phyloP scores from a whole-genome alignment of 2,113 vertebrate genomes.

The Lepisosteus oculatus region DNA sequence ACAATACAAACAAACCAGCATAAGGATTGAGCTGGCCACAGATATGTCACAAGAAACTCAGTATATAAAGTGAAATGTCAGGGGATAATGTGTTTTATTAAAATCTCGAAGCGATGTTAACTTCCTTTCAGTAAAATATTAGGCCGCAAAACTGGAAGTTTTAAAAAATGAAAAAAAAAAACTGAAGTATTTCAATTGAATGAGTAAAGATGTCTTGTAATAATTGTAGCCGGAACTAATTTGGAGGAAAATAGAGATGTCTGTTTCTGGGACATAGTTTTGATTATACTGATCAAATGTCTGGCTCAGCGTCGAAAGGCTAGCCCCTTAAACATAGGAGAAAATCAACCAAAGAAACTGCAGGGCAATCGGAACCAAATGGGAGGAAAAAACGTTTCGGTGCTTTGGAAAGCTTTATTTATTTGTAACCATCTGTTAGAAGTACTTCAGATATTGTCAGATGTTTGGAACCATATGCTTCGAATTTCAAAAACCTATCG shows the following conservation, averaged over 20 bases:
- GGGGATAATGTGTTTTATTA: conserved; percentile 29
- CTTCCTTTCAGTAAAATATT: conserved; percentile 31
- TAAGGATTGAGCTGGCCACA: conserved; percentile 36
- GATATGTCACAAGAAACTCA: conserved; percentile 45
- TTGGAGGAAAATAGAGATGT: conserved; percentile 1
- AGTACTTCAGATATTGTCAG: no score
- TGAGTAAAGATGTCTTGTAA: conserved; percentile 9
- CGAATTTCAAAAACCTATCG: no score
- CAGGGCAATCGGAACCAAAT: no score
- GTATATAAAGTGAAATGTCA: conserved; percentile 34
- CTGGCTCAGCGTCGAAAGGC: no score
- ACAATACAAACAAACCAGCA: conserved; percentile 62
- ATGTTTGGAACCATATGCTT: no score
- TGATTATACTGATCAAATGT: conserved; percentile 18
- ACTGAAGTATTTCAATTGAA: background rate
- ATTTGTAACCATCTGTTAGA: no score
- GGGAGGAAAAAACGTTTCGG: no score
- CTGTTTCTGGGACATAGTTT: conserved; percentile 23
- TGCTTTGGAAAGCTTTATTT: no score
- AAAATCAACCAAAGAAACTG: no score
- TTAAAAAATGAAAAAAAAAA: conserved; percentile 19
- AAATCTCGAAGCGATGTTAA: conserved; percentile 31
- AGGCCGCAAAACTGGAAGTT: conserved; percentile 16
- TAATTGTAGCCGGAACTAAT: conserved; percentile 6
- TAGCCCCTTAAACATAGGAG: no score